A percentile compares a stretch with the other conserved stretches of the same genome.
Evolutionary conservation across 1,140 invertebrate genomes (phyloP).

Genomic region (Antheraea mylitta): DNA sequence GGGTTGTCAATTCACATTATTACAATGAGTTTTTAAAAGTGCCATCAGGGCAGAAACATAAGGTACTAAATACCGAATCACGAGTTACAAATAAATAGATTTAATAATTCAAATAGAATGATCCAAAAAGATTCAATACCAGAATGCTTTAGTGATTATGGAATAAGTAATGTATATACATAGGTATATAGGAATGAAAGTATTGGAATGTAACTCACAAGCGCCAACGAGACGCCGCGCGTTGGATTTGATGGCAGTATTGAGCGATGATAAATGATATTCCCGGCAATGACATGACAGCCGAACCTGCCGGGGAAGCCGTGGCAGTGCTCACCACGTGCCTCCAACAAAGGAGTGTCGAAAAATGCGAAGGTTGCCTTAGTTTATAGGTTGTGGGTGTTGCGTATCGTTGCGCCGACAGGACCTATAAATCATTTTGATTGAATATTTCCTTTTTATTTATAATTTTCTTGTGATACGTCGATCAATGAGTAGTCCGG

Average conservation of each 20-base stretch:
- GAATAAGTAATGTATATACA: neutral
- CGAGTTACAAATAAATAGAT: too few relatives aligned
- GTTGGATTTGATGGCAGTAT: constrained; percentile 51
- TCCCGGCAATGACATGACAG: constrained; percentile 64
- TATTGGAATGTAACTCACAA: constrained; percentile 17
- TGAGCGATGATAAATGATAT: constrained; percentile 72
- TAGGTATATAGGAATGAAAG: constrained; percentile 26
- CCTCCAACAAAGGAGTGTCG: constrained; percentile 68
- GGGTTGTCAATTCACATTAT: too few relatives aligned
- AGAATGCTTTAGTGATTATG: neutral
- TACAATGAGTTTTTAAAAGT: too few relatives aligned
- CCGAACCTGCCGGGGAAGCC: constrained; percentile 59
- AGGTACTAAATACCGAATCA: too few relatives aligned
- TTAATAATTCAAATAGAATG: too few relatives aligned
- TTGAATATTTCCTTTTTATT: constrained; percentile 56
- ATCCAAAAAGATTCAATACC: too few relatives aligned
- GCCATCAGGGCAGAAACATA: too few relatives aligned
- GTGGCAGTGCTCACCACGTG: constrained; percentile 57
- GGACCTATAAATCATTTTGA: constrained; percentile 68
- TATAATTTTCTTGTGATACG: neutral
- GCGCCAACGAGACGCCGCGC: constrained; percentile 65
- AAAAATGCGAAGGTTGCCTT: constrained; percentile 74
- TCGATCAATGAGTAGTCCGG: neutral
- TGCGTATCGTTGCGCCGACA: constrained; percentile 57
- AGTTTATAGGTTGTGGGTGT: constrained; percentile 73